Base-by-base conservation (phyloP, 2,113 vertebrate genomes). In the Paratilapia polleni region DNA sequence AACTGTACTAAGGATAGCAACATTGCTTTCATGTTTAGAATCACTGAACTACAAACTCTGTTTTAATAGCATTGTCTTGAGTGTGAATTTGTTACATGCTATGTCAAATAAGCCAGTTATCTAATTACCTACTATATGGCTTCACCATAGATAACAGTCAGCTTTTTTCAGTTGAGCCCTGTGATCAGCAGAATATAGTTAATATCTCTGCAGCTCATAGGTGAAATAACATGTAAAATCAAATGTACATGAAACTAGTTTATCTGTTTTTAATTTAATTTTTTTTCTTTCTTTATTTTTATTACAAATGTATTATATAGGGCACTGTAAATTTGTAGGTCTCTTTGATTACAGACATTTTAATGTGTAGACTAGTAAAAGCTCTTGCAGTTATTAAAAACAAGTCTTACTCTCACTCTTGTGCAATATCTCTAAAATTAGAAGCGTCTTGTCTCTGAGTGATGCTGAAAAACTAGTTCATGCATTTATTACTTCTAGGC, bases 61-160 rank as follows among this genome's bases (percentile, higher is more conserved):
- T n/a, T 52, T 52, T 73, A 52, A 31, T 31, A 20, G 17, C 66
- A 31, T 52, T 52, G 66, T 20, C 38, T 26, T 31, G 14, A 61
- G 14, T 6, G 2, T n/a, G 6, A 83, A 83, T 82, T 79, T 47
- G 86, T 89, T 36, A 43, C 64, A 47, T n/a, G 13, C 54, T 83
- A 22, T 80, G 83, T 84, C 52, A 87, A 91, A 83, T 89, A 85
- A 90, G 81, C 78, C 82, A 31, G 80, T 93, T 83, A 78, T 60
- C 19, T 10, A 49, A 49, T 49, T 49, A 3, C 2, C 10, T 41
- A 17, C 5, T 5, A 49, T 17, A 49, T 80, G 80, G 36, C 86
- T 41, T 62, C 20, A 80, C 76, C 41, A 49, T 59, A 47, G 14
- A 78, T 38, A 36, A 34, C 77, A 83, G 81, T 91, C 86, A 91